Evolutionary conservation across 2,113 vertebrate genomes (phyloP).

Genomic region (Onychostruthus taczanowskii): DNA sequence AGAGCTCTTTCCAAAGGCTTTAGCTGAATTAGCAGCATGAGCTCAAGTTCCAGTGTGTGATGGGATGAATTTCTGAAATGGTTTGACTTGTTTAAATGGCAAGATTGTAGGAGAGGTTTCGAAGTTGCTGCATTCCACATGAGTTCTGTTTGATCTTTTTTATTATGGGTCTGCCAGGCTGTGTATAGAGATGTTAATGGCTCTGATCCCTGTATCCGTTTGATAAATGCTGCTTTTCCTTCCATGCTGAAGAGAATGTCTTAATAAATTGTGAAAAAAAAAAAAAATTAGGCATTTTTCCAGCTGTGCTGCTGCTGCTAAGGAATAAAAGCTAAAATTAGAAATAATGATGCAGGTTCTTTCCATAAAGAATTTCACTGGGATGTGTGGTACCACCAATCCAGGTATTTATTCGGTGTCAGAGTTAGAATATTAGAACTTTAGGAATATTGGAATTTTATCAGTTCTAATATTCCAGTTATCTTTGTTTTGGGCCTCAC

Average conservation of each 20-base stretch:
- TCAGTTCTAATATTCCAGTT: neutral
- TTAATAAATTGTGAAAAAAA: neutral
- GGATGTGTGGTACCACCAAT: neutral
- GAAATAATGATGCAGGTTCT: neutral
- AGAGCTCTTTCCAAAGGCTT: neutral
- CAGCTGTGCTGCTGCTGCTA: neutral
- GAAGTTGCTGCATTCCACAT: neutral
- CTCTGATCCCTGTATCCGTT: neutral
- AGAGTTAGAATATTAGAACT: too few species aligned
- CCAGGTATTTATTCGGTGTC: neutral
- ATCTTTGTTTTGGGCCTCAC: neutral
- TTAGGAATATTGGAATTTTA: neutral
- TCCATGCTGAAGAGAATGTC: neutral
- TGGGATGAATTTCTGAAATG: neutral
- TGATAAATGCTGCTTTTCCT: neutral
- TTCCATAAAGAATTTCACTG: neutral
- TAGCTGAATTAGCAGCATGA: neutral
- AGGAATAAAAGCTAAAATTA: neutral
- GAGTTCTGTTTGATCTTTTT: neutral
- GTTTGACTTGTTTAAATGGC: neutral
- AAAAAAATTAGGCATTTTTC: neutral
- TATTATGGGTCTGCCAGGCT: neutral
- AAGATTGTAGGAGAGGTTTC: neutral
- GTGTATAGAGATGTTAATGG: neutral
- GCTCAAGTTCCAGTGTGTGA: neutral